Evolutionary conservation across 2,797 vertebrate genomes (phyloP), one percentile per base, ranked within the genome.

Genomic region (Pangasius macronema): DNA sequence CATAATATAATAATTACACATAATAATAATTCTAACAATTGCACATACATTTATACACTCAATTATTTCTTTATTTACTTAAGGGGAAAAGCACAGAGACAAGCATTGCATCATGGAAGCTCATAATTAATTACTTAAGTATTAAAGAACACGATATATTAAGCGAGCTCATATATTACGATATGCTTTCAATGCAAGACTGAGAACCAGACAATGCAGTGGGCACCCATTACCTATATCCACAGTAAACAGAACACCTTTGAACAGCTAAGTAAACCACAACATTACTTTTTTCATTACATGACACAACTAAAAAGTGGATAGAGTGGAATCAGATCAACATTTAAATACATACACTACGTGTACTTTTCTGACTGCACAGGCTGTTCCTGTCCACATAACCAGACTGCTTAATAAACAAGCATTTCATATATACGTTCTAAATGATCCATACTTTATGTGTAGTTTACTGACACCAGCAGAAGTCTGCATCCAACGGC

Each of bases 391-490:
- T 24, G 39, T 51, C 20, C 13, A 51, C 57, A 49, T n/a, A 51
- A 82, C 0, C 42, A 30, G 27, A 77, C 0, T 24, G 57, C 39
- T 61, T 49, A 49, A 63, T 30, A 49, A 85, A 46, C 3, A 36
- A 33, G 59, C 14, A 24, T 77, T 75, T 65, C 0, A 2, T 42
- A 2, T 42, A 72, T 20, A n/a, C 33, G 16, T 68, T 61, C 24
- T 65, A 63, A 85, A 76, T 46, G 30, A 65, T 77, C 5, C 82
- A 70, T 85, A 84, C 16, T 72, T 88, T 81, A 49, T 75, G n/a
- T 33, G 42, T 68, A 75, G 77, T 59, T 85, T 82, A 89, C 61
- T 79, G 63, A 83, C 57, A 79, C 59, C 55, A 14, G n/a, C 84
- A 82, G 83, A 16, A 83, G 42, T 89, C 30, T 61, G 82, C 59